A percentile compares a stretch with the other conserved stretches of the same genome.
Evolutionary conservation across 2,113 vertebrate genomes (phyloP).

Genomic region (Burhinus oedicnemus): DNA sequence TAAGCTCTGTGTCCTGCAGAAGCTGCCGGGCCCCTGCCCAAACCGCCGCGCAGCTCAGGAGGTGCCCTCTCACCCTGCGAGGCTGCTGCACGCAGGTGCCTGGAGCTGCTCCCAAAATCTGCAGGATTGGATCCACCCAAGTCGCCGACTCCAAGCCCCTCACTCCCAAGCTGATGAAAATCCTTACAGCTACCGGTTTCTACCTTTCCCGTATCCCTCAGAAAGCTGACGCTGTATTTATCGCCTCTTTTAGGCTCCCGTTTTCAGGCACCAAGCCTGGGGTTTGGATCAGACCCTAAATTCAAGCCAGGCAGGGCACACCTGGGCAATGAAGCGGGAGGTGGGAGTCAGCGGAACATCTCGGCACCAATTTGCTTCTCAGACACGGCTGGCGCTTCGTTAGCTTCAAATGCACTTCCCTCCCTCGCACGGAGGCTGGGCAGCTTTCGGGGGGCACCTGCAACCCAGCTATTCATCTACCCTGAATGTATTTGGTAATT

Average conservation of each 20-base stretch:
- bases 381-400: conserved; percentile 35
- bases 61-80: not conserved
- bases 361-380: not conserved
- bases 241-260: not conserved
- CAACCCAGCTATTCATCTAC: not conserved
- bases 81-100: not conserved
- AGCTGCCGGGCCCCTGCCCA: not conserved
- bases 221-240: not conserved
- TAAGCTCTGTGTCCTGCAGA: not conserved
- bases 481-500: not conserved
- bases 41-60: accelerated
- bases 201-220: not conserved
- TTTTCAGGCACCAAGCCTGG: not conserved
- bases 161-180: not conserved
- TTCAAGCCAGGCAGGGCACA: not conserved
- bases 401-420: conserved; percentile 30
- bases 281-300: not conserved
- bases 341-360: conserved; percentile 20
- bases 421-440: not conserved
- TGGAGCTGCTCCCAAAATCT: not conserved
- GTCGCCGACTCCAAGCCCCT: not conserved
- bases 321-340: not conserved
- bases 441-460: not conserved
- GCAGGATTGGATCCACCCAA: not conserved
- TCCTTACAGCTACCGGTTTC: not conserved